A percentile compares a stretch with the other conserved stretches of the same genome.
phyloP scores from a whole-genome alignment of 1,140 invertebrate species.

The Trissolcus basalis region DNA sequence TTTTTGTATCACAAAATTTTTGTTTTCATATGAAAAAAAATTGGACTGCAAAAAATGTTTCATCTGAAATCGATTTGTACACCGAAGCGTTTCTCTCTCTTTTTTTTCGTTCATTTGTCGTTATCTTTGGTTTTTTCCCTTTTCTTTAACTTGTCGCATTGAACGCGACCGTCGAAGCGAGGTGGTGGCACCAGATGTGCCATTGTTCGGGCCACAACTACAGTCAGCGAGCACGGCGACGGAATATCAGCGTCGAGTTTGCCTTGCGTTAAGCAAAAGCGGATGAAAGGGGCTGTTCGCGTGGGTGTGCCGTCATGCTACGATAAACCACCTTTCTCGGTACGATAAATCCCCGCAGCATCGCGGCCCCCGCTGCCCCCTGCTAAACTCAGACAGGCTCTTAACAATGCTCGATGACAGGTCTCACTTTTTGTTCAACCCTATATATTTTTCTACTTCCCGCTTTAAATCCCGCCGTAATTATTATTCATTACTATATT shows the following conservation, averaged over 20 bases:
- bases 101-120: conserved; percentile 45
- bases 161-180: conserved; percentile 56
- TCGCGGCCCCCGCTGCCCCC: conserved; percentile 30
- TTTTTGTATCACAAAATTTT: too few species aligned
- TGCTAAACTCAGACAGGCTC: conserved; percentile 46
- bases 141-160: conserved; percentile 56
- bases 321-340: conserved; percentile 62
- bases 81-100: conserved; percentile 3
- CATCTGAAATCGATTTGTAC: background rate
- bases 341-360: conserved; percentile 59
- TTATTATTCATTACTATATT: conserved; percentile 40
- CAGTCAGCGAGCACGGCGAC: conserved; percentile 37
- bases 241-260: conserved; percentile 55
- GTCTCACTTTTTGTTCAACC: conserved; percentile 53
- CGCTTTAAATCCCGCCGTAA: conserved; percentile 36
- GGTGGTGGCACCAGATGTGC: conserved; percentile 60
- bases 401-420: conserved; percentile 60
- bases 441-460: conserved; percentile 28
- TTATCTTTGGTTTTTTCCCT: conserved; percentile 46
- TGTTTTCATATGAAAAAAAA: too few species aligned
- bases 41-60: too few species aligned
- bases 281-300: conserved; percentile 61
- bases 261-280: conserved; percentile 54
- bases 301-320: conserved; percentile 61
- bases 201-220: conserved; percentile 55